Evolutionary conservation across 2,113 vertebrate genomes (phyloP), one percentile per base, ranked within the genome.

Genomic region (Carettochelys insculpta): DNA sequence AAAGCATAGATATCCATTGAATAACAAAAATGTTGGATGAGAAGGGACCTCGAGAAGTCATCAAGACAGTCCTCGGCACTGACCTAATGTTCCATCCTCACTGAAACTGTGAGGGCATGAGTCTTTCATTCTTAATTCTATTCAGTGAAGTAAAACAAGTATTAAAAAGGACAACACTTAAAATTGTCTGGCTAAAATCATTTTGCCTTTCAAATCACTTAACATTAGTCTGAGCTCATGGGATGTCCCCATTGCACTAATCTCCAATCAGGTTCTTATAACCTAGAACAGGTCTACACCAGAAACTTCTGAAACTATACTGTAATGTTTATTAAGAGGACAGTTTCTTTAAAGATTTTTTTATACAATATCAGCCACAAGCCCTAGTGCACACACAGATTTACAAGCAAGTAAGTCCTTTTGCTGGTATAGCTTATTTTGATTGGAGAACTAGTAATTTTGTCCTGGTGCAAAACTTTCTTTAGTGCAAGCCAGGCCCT

Each of bases 141-240:
- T 71, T 24, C 29, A 75, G 14, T 78, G 34, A 82, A 54, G 6
- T 13, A 53, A 83, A 76, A 17, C 25, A 91, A 82, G 52, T 16
- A 3, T 38, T 16, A 65, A 27, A 45, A 0, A 0, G 4, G n/a
- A 27, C 6, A 0, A 68, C 1, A 86, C 5, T 11, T 0, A 25
- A 87, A 24, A 81, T 31, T 51, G 4, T 20, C 5, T 8, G 80
- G 31, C 34, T 88, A 50, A 80, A 77, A 48, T 27, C 11, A 56
- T 68, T 68, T 68, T 19, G 17, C n/a, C 61, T 68, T 9, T 38
- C 61, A 22, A 68, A 68, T 68, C n/a, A 68, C n/a, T 68, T 68
- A 68, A 58, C 9, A 9, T 38, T 38, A 68, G 5, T 38, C n/a
- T 11, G n/a, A 68, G 61, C 9, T 68, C 61, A 3, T 22, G 61